Base-by-base conservation (phyloP, 2,888 invertebrate species). In the Spicauda simplicius region DNA sequence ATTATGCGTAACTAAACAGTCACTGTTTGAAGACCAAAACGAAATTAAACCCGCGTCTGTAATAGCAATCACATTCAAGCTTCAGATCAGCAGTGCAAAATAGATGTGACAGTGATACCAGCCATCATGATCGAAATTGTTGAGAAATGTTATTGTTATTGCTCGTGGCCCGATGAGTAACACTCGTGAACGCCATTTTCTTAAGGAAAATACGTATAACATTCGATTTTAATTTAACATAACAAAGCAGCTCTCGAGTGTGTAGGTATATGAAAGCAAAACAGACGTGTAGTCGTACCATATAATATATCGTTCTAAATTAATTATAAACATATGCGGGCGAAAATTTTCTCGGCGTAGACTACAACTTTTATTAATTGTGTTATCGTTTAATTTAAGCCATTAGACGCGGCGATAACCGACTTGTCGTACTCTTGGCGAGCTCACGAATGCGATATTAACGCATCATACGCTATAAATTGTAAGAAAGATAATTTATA, bases 271-370 rank as follows among this genome's bases (percentile, higher is more conserved):
- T 80, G 75, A 75, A 80, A 81, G 76, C 79, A 80, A 77, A 81
- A 83, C 80, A 80, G 77, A 80, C 79, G 77, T 74, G 74, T 75
- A 75, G 73, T 76, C 74, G 77, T 75, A 76, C 74, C 76, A 76
- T 75, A 71, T 74, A 74, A 72, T 78, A 79, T 82, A 81, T 82
- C 81, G 79, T 80, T 81, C 80, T 80, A 82, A 85, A 85, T 86
- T 86, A 84, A 84, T 83, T 81, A 82, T 82, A 85, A 85, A 84
- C 83, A 84, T 77, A 74, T 78, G 76, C 76, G 75, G 71, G 78
- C 74, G 77, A 74, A 82, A 79, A 77, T 78, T 80, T 80, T 79
- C 79, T 80, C 76, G 73, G 72, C 74, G 74, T 75, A 72, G 68
- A 72, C 75, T 74, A 80, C 60, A 66, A 66, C 55, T 66, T 60